Percentiles rank a stretch among this genome's conserved stretches.
Conservation (phyloP, 2,113 vertebrate genomes). For the Falcunculus frontatus region DNA sequence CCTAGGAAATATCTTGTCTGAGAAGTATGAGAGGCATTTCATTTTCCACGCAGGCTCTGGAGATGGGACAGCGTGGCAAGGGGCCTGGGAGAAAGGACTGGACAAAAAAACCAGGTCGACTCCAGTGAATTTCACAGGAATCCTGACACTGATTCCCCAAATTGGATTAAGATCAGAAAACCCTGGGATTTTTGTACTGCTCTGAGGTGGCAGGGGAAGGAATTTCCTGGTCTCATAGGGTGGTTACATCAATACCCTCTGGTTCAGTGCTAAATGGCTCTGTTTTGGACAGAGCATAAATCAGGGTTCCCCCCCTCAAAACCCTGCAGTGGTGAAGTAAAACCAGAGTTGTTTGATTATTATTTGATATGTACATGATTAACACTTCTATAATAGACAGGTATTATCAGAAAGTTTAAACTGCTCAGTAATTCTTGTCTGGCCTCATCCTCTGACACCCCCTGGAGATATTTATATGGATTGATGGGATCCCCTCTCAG, state of each 20-base stretch:
- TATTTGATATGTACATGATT: neutral
- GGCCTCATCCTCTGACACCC: neutral
- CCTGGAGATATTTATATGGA: neutral
- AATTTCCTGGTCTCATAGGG: constrained; percentile 30
- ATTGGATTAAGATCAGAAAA: constrained; percentile 11
- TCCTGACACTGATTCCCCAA: neutral
- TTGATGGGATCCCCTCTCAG: neutral
- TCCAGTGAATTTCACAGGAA: neutral
- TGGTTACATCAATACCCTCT: neutral
- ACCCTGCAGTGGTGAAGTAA: neutral
- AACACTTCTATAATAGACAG: neutral
- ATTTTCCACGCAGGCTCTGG: neutral
- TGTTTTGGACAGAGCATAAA: neutral
- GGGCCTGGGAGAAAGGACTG: neutral
- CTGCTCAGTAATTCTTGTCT: neutral
- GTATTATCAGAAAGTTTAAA: neutral
- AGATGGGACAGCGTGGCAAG: neutral
- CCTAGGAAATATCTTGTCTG: neutral
- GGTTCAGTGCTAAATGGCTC: neutral
- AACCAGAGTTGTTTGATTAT: neutral
- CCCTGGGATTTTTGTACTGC: neutral
- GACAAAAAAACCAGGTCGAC: neutral
- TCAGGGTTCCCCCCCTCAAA: neutral
- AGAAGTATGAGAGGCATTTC: neutral
- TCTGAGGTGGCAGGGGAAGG: constrained; percentile 7